Percentiles rank a stretch among this genome's conserved stretches.
These are phyloP conservation scores for Campoletis sonorensis DNA, from an alignment of 1,140 invertebrate species.

Conservation along the genomic window DNA sequence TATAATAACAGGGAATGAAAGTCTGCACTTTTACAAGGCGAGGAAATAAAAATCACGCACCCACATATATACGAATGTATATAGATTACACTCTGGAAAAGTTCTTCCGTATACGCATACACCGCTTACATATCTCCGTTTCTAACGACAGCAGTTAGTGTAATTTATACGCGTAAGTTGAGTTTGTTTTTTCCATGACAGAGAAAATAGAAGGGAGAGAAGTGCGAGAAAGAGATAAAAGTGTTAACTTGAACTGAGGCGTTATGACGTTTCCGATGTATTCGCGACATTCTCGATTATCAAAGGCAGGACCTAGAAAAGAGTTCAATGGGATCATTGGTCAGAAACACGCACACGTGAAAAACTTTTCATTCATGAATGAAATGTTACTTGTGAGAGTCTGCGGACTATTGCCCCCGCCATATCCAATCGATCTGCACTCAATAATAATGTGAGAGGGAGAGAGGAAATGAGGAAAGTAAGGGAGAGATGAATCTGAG, in stretches of 20 bases:
- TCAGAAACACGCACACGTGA: not conserved
- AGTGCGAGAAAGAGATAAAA: not conserved
- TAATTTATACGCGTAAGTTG: not conserved
- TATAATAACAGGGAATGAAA: too few species aligned
- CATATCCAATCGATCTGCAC: slow-evolving; percentile 22
- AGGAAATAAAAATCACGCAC: not conserved
- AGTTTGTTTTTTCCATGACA: not conserved
- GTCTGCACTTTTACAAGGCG: too few species aligned
- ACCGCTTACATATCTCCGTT: slow-evolving; percentile 35
- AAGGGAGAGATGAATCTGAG: not conserved
- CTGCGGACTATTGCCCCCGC: slow-evolving; percentile 15
- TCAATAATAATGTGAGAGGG: not conserved
- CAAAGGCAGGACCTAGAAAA: slow-evolving; percentile 22
- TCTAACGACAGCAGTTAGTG: not conserved
- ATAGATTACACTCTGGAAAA: slow-evolving; percentile 55
- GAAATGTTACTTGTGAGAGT: slow-evolving; percentile 20
- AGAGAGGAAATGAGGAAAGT: not conserved
- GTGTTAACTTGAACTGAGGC: not conserved
- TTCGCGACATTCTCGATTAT: slow-evolving; percentile 1
- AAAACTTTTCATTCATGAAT: not conserved
- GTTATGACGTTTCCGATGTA: slow-evolving; percentile 13
- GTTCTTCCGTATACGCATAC: slow-evolving; percentile 66
- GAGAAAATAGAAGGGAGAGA: too few species aligned
- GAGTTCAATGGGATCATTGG: slow-evolving; percentile 17
- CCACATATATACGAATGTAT: not conserved